Percentiles rank a stretch among this genome's conserved stretches.
Conservation (phyloP, 2,888 invertebrate species). For the Mesodorylaimus sp. region DNA sequence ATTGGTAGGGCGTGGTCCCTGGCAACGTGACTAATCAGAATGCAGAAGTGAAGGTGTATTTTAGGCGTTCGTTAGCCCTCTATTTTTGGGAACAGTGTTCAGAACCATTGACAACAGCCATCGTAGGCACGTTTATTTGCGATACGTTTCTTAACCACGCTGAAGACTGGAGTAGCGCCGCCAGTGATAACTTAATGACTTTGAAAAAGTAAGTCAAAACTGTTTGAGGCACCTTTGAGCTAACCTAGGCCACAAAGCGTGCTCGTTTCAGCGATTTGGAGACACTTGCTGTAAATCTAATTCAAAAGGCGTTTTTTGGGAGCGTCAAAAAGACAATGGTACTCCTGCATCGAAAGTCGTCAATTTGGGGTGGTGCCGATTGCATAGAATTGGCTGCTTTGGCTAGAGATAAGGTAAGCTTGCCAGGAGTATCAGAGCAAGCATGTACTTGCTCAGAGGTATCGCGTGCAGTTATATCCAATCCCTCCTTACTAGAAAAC, state of each 20-base stretch:
- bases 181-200: no score
- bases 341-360: not conserved
- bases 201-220: no score
- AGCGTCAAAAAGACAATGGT: not conserved
- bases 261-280: constrained; percentile 7
- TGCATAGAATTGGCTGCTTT: constrained; percentile 9
- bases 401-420: constrained; percentile 8
- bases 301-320: not conserved
- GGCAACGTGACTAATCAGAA: no score
- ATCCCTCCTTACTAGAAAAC: no score
- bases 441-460: no score
- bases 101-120: not conserved
- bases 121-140: constrained; percentile 5
- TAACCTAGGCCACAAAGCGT: no score
- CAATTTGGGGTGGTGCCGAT: constrained; percentile 2
- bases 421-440: no score
- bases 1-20: no score
- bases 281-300: not conserved
- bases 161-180: not conserved
- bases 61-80: no score
- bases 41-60: no score
- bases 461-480: no score
- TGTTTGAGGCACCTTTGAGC: no score
- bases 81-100: constrained; percentile 9
- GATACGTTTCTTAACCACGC: not conserved